Evolutionary conservation across 2,888 invertebrate species (phyloP).

Genomic region (Junonia oenone): DNA sequence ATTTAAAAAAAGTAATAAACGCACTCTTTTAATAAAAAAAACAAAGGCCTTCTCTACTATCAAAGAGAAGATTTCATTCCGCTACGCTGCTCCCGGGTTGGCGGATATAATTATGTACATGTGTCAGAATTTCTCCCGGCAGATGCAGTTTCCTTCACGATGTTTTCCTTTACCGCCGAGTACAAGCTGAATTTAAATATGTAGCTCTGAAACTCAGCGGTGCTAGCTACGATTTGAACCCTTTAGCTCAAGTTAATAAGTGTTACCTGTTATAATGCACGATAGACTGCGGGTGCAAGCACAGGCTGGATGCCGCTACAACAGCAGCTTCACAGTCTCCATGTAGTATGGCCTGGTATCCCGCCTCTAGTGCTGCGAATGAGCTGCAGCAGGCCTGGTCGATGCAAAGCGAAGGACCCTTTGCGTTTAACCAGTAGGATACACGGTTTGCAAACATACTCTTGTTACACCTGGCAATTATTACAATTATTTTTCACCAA

Average conservation of each 20-base stretch:
- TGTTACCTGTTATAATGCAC: slow-evolving; percentile 51
- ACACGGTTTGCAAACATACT: slow-evolving; percentile 62
- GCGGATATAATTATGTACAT: too few relatives aligned
- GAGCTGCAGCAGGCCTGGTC: slow-evolving; percentile 56
- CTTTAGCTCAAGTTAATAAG: neutral
- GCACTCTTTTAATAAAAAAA: too few relatives aligned
- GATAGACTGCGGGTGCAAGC: slow-evolving; percentile 73
- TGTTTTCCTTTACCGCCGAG: too few relatives aligned
- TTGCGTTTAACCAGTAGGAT: slow-evolving; percentile 61
- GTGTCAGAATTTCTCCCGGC: too few relatives aligned
- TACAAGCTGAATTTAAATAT: too few relatives aligned
- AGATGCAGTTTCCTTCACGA: too few relatives aligned
- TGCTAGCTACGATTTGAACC: too few relatives aligned
- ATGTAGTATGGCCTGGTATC: slow-evolving; percentile 44
- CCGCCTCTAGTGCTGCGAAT: slow-evolving; percentile 47
- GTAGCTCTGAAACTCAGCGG: too few relatives aligned
- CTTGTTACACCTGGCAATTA: slow-evolving; percentile 46
- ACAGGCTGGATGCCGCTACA: slow-evolving; percentile 80
- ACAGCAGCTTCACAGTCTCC: slow-evolving; percentile 74
- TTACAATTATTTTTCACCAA: neutral
- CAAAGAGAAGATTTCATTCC: too few relatives aligned
- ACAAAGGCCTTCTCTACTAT: too few relatives aligned
- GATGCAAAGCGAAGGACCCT: slow-evolving; percentile 55
- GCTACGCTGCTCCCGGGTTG: too few relatives aligned
- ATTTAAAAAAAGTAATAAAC: too few relatives aligned